Evolutionary conservation across 1,140 invertebrate species (phyloP).

Genomic region (Palaemon carinicauda): DNA sequence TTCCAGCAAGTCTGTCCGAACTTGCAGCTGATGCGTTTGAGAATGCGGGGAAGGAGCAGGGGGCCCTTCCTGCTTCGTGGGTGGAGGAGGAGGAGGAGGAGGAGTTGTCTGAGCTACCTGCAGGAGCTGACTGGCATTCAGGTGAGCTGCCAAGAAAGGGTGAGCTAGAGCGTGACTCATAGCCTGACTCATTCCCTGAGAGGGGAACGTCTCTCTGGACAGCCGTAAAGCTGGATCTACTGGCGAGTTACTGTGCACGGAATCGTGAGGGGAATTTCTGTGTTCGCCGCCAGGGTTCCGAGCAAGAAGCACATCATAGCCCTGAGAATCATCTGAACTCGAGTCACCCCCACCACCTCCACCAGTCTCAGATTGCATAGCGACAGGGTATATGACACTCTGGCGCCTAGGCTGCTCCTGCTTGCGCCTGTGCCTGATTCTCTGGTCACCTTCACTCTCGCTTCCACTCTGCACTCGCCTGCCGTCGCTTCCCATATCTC

Average conservation of each 20-base stretch:
- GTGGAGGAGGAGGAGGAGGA: too few relatives aligned
- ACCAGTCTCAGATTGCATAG: conserved; percentile 10
- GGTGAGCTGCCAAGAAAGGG: conserved; percentile 56
- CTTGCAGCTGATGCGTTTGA: conserved; percentile 37
- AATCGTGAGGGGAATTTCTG: conserved; percentile 31
- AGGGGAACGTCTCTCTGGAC: background rate
- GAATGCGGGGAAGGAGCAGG: background rate
- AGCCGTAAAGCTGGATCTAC: conserved; percentile 8
- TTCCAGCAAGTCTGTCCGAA: conserved; percentile 41
- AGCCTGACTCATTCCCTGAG: conserved; percentile 54
- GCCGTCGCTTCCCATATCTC: conserved; percentile 6
- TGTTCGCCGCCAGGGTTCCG: background rate
- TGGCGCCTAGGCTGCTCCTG: conserved; percentile 58
- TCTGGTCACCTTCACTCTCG: conserved; percentile 55
- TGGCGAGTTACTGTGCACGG: conserved; percentile 30
- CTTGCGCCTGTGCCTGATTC: conserved; percentile 54
- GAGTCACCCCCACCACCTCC: conserved; percentile 26
- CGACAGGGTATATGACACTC: conserved; percentile 55
- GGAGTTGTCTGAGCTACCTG: conserved; percentile 18
- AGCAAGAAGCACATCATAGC: conserved; percentile 40
- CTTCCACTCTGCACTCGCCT: conserved; percentile 49
- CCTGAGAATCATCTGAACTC: conserved; percentile 56
- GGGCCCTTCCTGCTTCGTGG: background rate
- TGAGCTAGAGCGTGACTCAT: conserved; percentile 60
- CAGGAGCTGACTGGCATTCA: conserved; percentile 45